phyloP scores from a whole-genome alignment of 2,888 invertebrate species.

The Drosophila helvetica region DNA sequence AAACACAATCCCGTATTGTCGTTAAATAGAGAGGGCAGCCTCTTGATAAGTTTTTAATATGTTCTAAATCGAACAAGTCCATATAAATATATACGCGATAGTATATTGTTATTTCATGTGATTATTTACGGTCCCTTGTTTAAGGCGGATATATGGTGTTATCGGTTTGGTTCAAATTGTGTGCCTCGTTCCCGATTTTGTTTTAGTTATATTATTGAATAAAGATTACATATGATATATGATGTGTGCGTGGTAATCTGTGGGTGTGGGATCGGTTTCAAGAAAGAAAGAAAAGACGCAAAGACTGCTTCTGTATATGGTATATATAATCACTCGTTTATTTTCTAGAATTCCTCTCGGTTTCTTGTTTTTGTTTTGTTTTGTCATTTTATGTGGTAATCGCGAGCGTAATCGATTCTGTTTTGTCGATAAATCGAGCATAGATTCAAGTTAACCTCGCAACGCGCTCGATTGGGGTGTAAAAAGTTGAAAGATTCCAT shows the following conservation, averaged over 20 bases:
- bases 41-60: no score
- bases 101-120: neutral
- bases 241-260: neutral
- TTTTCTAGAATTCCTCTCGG: slow-evolving; percentile 61
- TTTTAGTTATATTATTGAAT: neutral
- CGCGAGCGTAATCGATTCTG: slow-evolving; percentile 28
- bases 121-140: neutral
- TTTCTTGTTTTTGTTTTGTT: slow-evolving; percentile 22
- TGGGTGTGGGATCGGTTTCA: neutral
- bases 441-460: neutral
- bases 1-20: neutral
- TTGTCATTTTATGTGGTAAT: slow-evolving; percentile 50
- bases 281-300: slow-evolving; percentile 26
- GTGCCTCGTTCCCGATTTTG: neutral
- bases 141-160: neutral
- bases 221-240: neutral
- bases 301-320: slow-evolving; percentile 15
- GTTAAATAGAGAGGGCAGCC: no score
- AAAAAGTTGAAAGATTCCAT: slow-evolving; percentile 56
- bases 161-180: neutral
- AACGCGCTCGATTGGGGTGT: slow-evolving; percentile 57
- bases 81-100: no score
- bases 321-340: slow-evolving; percentile 74
- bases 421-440: slow-evolving; percentile 25
- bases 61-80: no score